Base-by-base conservation (phyloP, 2,888 invertebrate genomes). In the Drosophila algonquin region DNA sequence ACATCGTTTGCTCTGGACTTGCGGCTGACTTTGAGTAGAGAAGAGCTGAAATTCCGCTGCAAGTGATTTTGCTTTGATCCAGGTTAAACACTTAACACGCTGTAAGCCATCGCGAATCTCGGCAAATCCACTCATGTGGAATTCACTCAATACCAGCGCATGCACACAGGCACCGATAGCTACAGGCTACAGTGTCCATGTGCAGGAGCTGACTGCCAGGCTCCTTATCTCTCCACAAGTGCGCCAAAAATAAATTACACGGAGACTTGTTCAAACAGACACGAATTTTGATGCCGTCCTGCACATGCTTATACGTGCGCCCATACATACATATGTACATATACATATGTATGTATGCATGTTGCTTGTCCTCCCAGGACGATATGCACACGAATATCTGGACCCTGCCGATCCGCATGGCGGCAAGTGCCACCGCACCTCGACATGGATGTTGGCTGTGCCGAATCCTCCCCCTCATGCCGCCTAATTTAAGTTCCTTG, bases 1-100 rank as follows among this genome's bases (percentile, higher is more conserved):
- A 52, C 46, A 57, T 45, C 30, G 51, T n/a, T 21, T 45, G 21
- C 27, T 53, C 12, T 40, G 40, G 40, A 7, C 40, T 40, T 40
- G 14, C 40, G 8, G 30, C 12, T 51, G 57, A 21, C 14, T 18
- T 48, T 18, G 40, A 51, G 51, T 12, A 27, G 27, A 12, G 40
- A 54, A 57, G 54, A 50, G 45, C 35, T 45, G 30, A 32, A 44
- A 45, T 47, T 27, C 75, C 40, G 14, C 40, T 74, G 73, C 68
- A 73, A 81, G 80, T 73, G 80, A 78, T 78, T 81, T 81, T 55
- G 63, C 81, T 81, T 81, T 81, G 81, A 81, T 81, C 80, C 81
- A 81, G 76, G 72, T 81, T 81, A 80, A 81, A 81, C 81, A 81
- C 75, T 80, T 80, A 81, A 81, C 81, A 78, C 78, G 74, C 80